These are phyloP conservation scores for Centrocercus urophasianus DNA, from an alignment of 2,113 vertebrate genomes.

Conservation along the genomic window DNA sequence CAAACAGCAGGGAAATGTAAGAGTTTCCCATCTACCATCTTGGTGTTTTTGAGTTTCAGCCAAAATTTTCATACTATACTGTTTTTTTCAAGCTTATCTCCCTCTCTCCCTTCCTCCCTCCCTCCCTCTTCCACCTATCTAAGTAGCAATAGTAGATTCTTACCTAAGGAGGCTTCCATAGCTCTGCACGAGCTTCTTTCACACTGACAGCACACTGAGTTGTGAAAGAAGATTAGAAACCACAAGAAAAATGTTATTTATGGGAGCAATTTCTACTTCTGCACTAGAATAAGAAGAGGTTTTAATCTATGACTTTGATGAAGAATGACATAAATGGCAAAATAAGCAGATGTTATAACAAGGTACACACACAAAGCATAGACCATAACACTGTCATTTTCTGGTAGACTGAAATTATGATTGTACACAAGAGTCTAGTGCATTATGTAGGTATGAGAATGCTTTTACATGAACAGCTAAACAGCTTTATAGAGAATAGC, in stretches of 20 bases:
- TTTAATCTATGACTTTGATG: neutral
- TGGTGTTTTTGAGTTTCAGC: neutral
- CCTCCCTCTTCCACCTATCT: neutral
- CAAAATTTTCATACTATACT: neutral
- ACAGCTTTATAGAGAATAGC: neutral
- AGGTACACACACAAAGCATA: neutral
- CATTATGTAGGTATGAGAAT: neutral
- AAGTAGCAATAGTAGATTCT: neutral
- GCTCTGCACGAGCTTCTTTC: neutral
- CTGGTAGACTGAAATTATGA: neutral
- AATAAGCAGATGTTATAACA: neutral
- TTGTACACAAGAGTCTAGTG: neutral
- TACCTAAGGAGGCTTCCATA: neutral
- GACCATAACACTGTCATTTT: neutral
- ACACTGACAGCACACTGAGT: neutral
- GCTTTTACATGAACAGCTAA: neutral
- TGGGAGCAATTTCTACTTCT: neutral
- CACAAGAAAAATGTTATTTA: neutral
- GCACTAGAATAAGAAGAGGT: neutral
- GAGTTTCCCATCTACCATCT: neutral
- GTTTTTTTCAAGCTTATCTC: neutral
- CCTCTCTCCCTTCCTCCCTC: no score
- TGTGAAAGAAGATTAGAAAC: neutral
- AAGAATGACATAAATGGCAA: neutral
- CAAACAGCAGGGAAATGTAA: neutral